These are phyloP conservation scores for Papilio helenus DNA, from an alignment of 1,140 invertebrate species.

Conservation along the genomic window DNA sequence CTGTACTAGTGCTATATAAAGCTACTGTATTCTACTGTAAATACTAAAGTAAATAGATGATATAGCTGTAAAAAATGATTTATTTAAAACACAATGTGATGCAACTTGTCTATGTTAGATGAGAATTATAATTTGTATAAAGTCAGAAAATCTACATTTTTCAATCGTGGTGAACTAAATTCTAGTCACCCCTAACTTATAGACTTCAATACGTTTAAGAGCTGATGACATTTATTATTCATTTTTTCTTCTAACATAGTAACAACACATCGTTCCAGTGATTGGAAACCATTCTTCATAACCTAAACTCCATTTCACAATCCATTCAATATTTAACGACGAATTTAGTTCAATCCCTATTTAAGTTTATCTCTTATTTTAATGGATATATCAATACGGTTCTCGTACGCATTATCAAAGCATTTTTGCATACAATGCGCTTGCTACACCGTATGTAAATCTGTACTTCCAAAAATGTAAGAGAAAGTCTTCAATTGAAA, in stretches of 20 bases:
- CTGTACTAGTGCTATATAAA: too few relatives aligned
- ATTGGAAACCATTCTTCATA: not conserved
- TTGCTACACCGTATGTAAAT: constrained; percentile 32
- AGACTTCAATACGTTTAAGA: too few relatives aligned
- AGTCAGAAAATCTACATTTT: too few relatives aligned
- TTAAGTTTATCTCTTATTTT: constrained; percentile 29
- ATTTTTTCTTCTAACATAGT: not conserved
- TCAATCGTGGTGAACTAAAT: too few relatives aligned
- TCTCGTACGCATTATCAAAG: constrained; percentile 25
- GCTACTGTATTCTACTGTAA: too few relatives aligned
- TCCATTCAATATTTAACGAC: not conserved
- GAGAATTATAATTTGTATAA: too few relatives aligned
- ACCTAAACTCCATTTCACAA: constrained; percentile 4
- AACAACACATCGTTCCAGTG: not conserved
- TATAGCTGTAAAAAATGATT: too few relatives aligned
- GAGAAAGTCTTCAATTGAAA: constrained; percentile 25
- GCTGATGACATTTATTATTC: not conserved
- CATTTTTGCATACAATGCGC: constrained; percentile 36
- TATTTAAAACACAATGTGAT: too few relatives aligned
- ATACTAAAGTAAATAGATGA: too few relatives aligned
- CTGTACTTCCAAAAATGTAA: constrained; percentile 27
- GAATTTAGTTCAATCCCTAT: constrained; percentile 35
- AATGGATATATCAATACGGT: constrained; percentile 34
- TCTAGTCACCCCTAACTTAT: too few relatives aligned
- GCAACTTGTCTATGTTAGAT: too few relatives aligned